Percentiles rank a stretch among this genome's conserved stretches.
Conservation (phyloP, 2,113 vertebrate species). For the Noturus placidus region DNA sequence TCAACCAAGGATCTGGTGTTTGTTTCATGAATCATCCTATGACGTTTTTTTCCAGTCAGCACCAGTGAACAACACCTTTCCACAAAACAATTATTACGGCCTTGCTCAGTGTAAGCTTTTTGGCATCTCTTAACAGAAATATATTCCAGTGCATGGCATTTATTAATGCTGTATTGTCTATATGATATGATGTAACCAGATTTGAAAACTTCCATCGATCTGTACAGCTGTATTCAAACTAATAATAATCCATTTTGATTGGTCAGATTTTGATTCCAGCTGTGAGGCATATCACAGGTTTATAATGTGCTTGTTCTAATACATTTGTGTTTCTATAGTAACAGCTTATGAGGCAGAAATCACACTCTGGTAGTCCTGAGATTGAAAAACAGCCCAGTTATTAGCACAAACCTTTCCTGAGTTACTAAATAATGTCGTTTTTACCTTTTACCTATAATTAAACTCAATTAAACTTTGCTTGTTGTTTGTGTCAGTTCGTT, state of each 20-base stretch:
- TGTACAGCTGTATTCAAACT: not conserved
- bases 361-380: not conserved
- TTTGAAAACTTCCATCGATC: not conserved
- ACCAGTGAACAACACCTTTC: not conserved
- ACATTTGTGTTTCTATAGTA: not conserved
- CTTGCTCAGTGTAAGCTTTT: not conserved
- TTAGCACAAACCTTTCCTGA: not conserved
- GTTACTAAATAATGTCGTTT: not conserved
- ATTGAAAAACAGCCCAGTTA: not conserved
- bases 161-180: not conserved
- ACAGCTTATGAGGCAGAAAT: not conserved
- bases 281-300: not conserved
- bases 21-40: constrained; percentile 4
- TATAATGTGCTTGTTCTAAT: not conserved
- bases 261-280: not conserved
- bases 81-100: not conserved
- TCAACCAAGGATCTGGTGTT: not conserved
- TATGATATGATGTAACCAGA: not conserved
- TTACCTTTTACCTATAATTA: not conserved
- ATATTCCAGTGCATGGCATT: not conserved
- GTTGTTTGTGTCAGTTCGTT: not conserved
- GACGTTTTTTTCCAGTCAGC: not conserved
- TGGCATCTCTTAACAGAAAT: not conserved
- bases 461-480: not conserved
- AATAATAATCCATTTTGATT: not conserved